phyloP scores from a whole-genome alignment of 2,888 invertebrate genomes.

The Eueremaeus valkanovi region DNA sequence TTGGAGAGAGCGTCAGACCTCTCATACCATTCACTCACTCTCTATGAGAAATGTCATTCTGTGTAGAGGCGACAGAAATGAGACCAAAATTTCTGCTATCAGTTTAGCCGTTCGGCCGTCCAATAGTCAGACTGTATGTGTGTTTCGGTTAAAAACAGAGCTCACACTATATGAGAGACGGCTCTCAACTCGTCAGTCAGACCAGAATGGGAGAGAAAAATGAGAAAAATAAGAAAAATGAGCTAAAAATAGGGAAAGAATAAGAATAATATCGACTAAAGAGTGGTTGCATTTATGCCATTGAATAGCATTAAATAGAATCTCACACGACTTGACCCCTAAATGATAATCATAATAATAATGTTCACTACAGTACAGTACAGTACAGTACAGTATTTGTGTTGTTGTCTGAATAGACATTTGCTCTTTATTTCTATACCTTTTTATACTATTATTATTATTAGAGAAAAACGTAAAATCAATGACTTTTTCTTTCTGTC shows the following conservation, averaged over 20 bases:
- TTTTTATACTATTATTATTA: not conserved
- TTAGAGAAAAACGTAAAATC: not conserved
- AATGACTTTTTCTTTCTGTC: not conserved
- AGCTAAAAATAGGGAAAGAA: not conserved
- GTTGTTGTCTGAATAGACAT: too few relatives aligned
- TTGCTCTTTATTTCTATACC: not conserved
- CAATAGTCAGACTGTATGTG: not conserved
- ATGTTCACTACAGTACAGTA: not conserved
- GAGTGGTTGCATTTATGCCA: not conserved
- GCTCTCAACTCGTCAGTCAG: not conserved
- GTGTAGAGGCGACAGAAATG: not conserved
- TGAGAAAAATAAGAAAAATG: conserved; percentile 1
- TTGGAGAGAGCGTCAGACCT: not conserved
- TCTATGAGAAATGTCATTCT: not conserved
- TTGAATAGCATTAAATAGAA: not conserved
- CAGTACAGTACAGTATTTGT: not conserved
- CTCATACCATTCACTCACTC: too few relatives aligned
- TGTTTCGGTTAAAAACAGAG: not conserved
- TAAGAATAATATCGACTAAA: not conserved
- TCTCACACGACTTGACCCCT: conserved; percentile 19
- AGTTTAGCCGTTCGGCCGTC: not conserved
- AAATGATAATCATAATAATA: not conserved
- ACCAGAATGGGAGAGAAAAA: not conserved
- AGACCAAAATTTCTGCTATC: not conserved
- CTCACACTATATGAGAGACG: not conserved